These are phyloP conservation scores for Drosophila rellima DNA, from an alignment of 2,888 invertebrate genomes.

Conservation along the genomic window DNA sequence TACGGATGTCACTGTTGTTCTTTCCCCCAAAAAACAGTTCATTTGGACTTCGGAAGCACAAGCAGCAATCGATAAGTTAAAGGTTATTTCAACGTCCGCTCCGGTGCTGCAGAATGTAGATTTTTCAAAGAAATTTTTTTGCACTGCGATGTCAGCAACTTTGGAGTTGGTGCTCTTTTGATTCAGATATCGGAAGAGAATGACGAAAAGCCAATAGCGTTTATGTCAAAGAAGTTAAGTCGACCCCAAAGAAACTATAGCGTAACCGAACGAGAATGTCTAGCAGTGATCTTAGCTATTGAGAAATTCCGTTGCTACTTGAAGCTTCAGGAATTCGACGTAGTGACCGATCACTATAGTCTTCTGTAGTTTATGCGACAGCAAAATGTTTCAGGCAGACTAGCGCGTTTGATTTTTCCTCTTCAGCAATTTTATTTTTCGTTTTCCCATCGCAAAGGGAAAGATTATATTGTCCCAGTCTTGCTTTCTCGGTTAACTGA, in stretches of 20 bases:
- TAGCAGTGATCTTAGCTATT: not conserved
- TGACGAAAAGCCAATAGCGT: conserved; percentile 1
- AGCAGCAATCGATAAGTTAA: not conserved
- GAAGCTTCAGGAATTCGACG: not conserved
- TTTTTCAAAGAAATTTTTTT: not conserved
- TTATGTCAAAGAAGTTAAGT: too few species aligned
- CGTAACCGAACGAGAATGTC: not conserved
- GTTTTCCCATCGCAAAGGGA: conserved; percentile 18
- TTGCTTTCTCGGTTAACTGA: conserved; percentile 11
- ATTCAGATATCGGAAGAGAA: not conserved
- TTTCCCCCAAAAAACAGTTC: not conserved
- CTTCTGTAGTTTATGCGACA: conserved; percentile 3
- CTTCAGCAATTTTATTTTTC: conserved; percentile 7
- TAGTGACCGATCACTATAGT: not conserved
- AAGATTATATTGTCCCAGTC: conserved; percentile 16
- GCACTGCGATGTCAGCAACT: not conserved
- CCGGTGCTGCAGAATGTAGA: not conserved
- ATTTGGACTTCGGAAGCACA: not conserved
- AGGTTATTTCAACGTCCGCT: not conserved
- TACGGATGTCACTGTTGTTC: not conserved
- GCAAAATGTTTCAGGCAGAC: conserved; percentile 10
- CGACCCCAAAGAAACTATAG: not conserved
- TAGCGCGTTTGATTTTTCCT: conserved; percentile 6
- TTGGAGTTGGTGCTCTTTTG: conserved; percentile 1
- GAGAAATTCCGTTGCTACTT: not conserved